Base-by-base conservation (phyloP, 2,113 vertebrate genomes). In the Ameiurus melas region DNA sequence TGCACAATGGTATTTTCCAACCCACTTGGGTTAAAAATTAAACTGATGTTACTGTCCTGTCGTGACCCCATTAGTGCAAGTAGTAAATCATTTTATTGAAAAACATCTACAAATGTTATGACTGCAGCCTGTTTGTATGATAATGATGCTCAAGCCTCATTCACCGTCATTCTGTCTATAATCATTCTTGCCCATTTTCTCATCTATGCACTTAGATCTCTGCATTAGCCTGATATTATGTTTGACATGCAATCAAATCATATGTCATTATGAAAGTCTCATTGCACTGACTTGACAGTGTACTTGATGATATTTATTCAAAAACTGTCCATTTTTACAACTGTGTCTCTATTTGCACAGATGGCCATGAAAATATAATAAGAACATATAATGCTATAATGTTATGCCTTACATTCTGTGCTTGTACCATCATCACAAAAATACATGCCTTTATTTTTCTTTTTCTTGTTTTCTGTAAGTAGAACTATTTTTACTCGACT, bases 401-500 rank as follows among this genome's bases (percentile, higher is more conserved):
- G 55, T 2, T 58, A 60, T 58, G 55, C 55, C 9, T 82, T 82
- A 13, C 22, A 55, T 77, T 80, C 25, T 62, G 20, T 22, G 79
- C 55, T 81, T 36, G 30, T 16, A 51, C 51, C 36, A 8, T 36
- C 33, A 83, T 62, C 33, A 62, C 57, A 83, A 83, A 83, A 83
- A 83, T 83, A 43, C 80, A 83, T 0, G 22, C 12, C 58, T 83
- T 12, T 27, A 27, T 43, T 43, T 43, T 39, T 81, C 36, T 47
- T 47, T 47, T 47, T 43, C 36, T 2, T 39, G 2, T 39, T 47
- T 47, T 47, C 43, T 47, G 43, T 13, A 57, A 80, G 1, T 19
- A 19, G 77, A 55, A 79, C 53, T 81, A 81, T 81, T 81, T 81
- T 81, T 58, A 58, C 55, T 81, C 19, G 3, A 57, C 14, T 81